These are phyloP conservation scores for Amphipyra tragopoginis DNA, from an alignment of 2,888 invertebrate genomes.

Conservation along the genomic window DNA sequence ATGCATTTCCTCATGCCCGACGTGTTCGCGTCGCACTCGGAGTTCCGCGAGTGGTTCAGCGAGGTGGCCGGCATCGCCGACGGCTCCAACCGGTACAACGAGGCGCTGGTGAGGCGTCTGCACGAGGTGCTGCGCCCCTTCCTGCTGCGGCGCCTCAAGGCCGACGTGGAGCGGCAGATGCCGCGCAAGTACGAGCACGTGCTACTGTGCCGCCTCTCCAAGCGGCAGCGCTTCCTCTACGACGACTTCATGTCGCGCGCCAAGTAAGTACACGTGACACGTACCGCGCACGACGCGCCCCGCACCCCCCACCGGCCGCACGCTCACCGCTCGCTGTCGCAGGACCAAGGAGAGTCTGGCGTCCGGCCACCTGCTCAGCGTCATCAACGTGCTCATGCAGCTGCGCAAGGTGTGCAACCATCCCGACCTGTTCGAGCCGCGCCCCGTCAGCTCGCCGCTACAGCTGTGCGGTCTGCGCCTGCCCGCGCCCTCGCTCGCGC, in stretches of 20 bases:
- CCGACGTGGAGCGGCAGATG: slow-evolving; percentile 99
- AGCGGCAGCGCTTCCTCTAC: slow-evolving; percentile 98
- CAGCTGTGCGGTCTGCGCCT: slow-evolving; percentile 94
- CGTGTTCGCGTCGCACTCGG: slow-evolving; percentile 98
- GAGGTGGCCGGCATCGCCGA: slow-evolving; percentile 93
- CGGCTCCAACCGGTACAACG: slow-evolving; percentile 72
- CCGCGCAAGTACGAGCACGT: slow-evolving; percentile 98
- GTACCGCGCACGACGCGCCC: not conserved
- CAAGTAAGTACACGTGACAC: slow-evolving; percentile 91
- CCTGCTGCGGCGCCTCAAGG: slow-evolving; percentile 96
- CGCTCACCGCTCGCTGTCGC: slow-evolving; percentile 39
- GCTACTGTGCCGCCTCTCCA: slow-evolving; percentile 97
- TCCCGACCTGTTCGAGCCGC: slow-evolving; percentile 98
- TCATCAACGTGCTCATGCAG: slow-evolving; percentile 99
- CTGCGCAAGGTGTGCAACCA: slow-evolving; percentile 99
- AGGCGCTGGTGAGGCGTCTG: slow-evolving; percentile 78
- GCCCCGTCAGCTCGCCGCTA: slow-evolving; percentile 98
- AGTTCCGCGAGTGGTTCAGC: slow-evolving; percentile 99
- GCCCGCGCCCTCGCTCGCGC: slow-evolving; percentile 92
- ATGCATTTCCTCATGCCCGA: slow-evolving; percentile 99
- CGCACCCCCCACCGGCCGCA: not conserved
- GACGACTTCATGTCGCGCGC: slow-evolving; percentile 99
- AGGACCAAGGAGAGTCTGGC: slow-evolving; percentile 98
- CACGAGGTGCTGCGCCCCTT: slow-evolving; percentile 96
- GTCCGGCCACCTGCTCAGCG: slow-evolving; percentile 97